Percentiles rank a stretch among this genome's conserved stretches.
phyloP scores from a whole-genome alignment of 2,888 invertebrate species.

The Pseudolycoriella hygida region DNA sequence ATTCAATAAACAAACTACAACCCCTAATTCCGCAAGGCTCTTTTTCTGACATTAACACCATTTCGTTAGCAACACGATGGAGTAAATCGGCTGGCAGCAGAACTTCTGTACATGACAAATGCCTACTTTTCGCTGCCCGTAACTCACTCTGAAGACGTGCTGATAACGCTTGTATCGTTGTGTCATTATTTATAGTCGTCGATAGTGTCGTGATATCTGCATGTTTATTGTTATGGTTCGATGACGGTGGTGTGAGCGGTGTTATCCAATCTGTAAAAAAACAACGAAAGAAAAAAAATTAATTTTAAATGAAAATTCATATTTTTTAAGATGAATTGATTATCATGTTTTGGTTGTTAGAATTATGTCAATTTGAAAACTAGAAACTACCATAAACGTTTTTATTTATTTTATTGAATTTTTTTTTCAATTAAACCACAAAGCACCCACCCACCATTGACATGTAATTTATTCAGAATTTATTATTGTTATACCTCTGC shows the following conservation, averaged over 20 bases:
- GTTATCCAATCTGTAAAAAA: slow-evolving; percentile 24
- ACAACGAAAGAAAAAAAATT: slow-evolving; percentile 2
- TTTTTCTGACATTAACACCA: slow-evolving; percentile 65
- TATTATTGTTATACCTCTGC: no score
- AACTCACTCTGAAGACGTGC: slow-evolving; percentile 61
- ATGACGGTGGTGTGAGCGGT: slow-evolving; percentile 24
- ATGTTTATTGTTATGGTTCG: slow-evolving; percentile 8
- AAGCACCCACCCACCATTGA: no score
- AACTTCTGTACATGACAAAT: slow-evolving; percentile 69
- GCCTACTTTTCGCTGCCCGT: slow-evolving; percentile 60
- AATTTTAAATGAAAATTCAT: background rate
- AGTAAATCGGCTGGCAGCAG: slow-evolving; percentile 69
- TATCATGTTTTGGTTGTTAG: no score
- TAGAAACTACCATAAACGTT: no score
- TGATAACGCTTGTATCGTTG: slow-evolving; percentile 39
- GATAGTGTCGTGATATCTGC: slow-evolving; percentile 12
- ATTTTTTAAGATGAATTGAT: no score
- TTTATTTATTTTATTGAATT: no score
- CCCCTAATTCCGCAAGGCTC: slow-evolving; percentile 83
- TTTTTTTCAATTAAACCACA: no score
- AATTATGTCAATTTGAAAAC: no score
- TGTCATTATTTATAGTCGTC: slow-evolving; percentile 18
- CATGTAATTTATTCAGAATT: no score
- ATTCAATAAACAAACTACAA: slow-evolving; percentile 69
- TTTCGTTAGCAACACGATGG: slow-evolving; percentile 58